Conservation (phyloP, 2,113 vertebrate genomes). For the Haemorhous mexicanus region DNA sequence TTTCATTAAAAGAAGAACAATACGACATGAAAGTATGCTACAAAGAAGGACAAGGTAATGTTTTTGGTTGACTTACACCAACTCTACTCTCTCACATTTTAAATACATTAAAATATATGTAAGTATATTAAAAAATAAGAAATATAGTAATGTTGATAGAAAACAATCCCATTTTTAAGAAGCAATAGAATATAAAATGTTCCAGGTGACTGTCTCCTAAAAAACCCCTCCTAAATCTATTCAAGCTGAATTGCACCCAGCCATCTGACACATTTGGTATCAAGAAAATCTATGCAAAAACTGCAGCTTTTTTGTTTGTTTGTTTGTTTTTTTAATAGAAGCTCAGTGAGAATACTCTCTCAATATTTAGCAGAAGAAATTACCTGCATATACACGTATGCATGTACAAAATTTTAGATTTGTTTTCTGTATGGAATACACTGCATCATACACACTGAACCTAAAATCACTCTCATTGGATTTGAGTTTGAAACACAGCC, state of each 20-base stretch:
- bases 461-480: background rate
- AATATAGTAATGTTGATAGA: background rate
- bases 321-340: background rate
- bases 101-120: background rate
- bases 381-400: background rate
- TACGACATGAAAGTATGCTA: background rate
- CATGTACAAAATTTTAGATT: background rate
- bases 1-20: background rate
- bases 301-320: background rate
- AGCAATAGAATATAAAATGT: background rate
- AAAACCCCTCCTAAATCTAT: background rate
- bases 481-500: background rate
- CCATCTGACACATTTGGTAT: background rate
- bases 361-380: background rate
- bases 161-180: background rate
- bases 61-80: background rate
- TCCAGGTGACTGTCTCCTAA: background rate
- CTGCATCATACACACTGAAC: background rate
- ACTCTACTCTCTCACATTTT: background rate
- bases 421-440: background rate
- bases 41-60: background rate
- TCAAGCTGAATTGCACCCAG: background rate
- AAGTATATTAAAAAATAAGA: background rate
- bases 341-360: background rate
- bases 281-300: background rate